Evolutionary conservation across 2,797 vertebrate species (phyloP).

Genomic region (Saxicola maurus): DNA sequence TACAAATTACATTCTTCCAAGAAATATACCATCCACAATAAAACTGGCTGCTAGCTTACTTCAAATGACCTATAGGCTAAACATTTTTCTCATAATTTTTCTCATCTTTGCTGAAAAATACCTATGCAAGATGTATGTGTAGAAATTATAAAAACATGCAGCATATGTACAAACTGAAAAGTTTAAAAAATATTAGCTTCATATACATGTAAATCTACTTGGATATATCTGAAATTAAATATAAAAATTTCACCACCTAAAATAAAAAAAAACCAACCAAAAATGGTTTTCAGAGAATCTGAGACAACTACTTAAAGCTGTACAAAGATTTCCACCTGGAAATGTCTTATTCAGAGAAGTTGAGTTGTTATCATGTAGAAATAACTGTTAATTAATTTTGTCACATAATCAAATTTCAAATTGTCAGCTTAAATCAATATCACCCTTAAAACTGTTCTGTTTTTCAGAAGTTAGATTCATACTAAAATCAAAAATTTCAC

Average conservation of each 20-base stretch:
- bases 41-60: constrained; percentile 57
- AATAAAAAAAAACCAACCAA: constrained; percentile 53
- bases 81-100: constrained; percentile 56
- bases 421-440: constrained; percentile 69
- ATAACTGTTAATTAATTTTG: constrained; percentile 66
- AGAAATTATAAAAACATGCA: constrained; percentile 82
- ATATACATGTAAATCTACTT: constrained; percentile 83
- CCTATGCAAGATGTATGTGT: constrained; percentile 67
- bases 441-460: constrained; percentile 79
- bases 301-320: constrained; percentile 78
- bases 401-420: constrained; percentile 69
- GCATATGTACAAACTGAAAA: constrained; percentile 80
- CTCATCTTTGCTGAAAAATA: constrained; percentile 72
- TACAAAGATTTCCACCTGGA: constrained; percentile 76
- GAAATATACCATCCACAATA: constrained; percentile 63
- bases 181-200: constrained; percentile 82
- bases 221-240: constrained; percentile 79
- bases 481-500: constrained; percentile 77
- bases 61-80: constrained; percentile 55
- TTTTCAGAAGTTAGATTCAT: constrained; percentile 74
- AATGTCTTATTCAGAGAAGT: constrained; percentile 67
- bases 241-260: constrained; percentile 78
- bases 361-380: constrained; percentile 62
- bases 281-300: constrained; percentile 73
- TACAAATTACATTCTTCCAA: constrained; percentile 69